These are phyloP conservation scores for Sabatieria punctata DNA, from an alignment of 2,888 invertebrate genomes.

Conservation along the genomic window DNA sequence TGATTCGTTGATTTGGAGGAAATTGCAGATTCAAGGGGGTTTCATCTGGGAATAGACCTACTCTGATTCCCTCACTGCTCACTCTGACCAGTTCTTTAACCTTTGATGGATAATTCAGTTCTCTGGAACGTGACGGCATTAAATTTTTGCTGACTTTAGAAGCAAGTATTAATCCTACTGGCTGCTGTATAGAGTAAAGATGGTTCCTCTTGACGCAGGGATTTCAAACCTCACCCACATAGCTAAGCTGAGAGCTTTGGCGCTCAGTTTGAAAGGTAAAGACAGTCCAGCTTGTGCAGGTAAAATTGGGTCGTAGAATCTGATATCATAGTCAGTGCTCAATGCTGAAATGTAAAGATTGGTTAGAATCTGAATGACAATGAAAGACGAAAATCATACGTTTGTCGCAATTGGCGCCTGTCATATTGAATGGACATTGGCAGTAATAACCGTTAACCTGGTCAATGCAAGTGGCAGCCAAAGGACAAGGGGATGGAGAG, in stretches of 20 bases:
- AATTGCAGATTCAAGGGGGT: conserved; percentile 15
- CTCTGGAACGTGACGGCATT: conserved; percentile 47
- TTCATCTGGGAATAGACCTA: conserved; percentile 63
- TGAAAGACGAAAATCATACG: conserved; percentile 42
- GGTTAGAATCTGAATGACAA: not conserved
- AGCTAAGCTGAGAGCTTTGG: conserved; percentile 62
- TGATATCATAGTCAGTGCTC: conserved; percentile 89
- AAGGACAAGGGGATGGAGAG: conserved; percentile 20
- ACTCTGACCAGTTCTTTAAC: conserved; percentile 70
- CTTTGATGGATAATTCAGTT: conserved; percentile 46
- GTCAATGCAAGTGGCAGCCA: conserved; percentile 23
- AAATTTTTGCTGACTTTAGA: no score
- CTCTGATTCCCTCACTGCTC: conserved; percentile 76
- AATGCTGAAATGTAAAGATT: conserved; percentile 49
- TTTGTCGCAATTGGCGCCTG: conserved; percentile 88
- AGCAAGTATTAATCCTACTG: no score
- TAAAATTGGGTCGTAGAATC: conserved; percentile 67
- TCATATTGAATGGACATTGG: conserved; percentile 87
- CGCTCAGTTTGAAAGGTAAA: conserved; percentile 35
- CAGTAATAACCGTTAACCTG: conserved; percentile 63
- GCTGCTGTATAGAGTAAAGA: conserved; percentile 79
- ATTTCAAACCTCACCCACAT: conserved; percentile 92
- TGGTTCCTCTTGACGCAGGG: conserved; percentile 54
- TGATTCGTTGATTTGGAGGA: conserved; percentile 42
- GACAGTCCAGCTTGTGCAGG: conserved; percentile 47